Conservation (phyloP, 2,113 vertebrate species). For the Strix aluco region DNA sequence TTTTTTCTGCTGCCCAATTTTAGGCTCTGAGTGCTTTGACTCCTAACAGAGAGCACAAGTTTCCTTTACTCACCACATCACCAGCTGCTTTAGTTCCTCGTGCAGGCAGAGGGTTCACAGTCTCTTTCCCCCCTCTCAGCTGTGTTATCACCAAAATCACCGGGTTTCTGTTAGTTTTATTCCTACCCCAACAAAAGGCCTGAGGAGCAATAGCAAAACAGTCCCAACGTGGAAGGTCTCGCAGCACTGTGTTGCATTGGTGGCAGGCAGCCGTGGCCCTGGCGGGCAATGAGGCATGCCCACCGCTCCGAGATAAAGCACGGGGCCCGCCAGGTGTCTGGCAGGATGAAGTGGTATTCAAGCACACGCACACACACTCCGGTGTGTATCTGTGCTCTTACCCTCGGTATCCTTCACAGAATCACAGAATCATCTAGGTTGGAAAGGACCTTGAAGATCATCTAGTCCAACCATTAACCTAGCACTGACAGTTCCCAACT, state of each 20-base stretch:
- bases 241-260: accelerated
- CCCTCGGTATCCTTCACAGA: neutral
- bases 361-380: too few species aligned
- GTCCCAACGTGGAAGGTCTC: neutral
- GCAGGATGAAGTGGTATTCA: neutral
- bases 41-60: neutral
- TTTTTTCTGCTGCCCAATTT: neutral
- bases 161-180: neutral
- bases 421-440: too few species aligned
- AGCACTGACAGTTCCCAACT: too few species aligned
- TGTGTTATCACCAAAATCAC: neutral
- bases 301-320: neutral
- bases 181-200: neutral
- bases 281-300: neutral
- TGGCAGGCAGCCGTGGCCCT: neutral
- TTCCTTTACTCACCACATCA: neutral
- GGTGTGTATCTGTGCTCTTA: neutral
- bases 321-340: neutral
- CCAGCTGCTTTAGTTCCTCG: neutral
- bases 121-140: neutral
- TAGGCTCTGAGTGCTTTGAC: neutral
- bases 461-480: too few species aligned
- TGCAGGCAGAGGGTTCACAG: neutral
- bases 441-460: too few species aligned
- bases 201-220: neutral